Percentiles rank a stretch among this genome's conserved stretches.
Evolutionary conservation across 2,797 vertebrate species (phyloP).

Genomic region (Schizopygopsis pylzovi): DNA sequence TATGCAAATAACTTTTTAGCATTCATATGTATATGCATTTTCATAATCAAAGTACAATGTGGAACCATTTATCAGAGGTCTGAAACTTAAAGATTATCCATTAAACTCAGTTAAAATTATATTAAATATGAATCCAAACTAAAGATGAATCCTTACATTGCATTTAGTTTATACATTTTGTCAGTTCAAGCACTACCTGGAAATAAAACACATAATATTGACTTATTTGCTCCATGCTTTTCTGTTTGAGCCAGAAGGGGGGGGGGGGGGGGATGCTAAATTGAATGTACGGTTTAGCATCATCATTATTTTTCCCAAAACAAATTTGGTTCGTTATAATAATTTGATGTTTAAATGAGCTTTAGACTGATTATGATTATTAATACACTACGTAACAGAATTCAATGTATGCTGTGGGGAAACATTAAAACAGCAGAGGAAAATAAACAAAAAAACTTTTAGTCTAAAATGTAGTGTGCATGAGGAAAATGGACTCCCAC

Average conservation of each 20-base stretch:
- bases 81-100: background rate
- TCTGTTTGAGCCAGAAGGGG: too few relatives aligned
- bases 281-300: background rate
- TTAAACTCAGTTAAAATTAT: too few relatives aligned
- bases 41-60: background rate
- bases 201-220: background rate
- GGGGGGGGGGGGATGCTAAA: background rate
- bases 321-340: background rate
- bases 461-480: background rate
- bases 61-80: background rate
- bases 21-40: background rate
- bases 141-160: background rate
- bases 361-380: background rate
- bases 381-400: background rate
- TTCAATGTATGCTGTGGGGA: background rate
- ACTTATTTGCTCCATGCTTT: background rate
- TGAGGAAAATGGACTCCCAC: conserved; percentile 1
- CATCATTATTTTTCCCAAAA: too few relatives aligned
- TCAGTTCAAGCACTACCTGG: background rate
- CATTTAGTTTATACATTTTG: background rate
- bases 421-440: background rate
- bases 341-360: background rate
- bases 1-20: background rate
- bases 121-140: background rate
- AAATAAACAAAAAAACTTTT: too few relatives aligned